Conservation (phyloP, 2,888 invertebrate species). For the Oasisia sp. region DNA sequence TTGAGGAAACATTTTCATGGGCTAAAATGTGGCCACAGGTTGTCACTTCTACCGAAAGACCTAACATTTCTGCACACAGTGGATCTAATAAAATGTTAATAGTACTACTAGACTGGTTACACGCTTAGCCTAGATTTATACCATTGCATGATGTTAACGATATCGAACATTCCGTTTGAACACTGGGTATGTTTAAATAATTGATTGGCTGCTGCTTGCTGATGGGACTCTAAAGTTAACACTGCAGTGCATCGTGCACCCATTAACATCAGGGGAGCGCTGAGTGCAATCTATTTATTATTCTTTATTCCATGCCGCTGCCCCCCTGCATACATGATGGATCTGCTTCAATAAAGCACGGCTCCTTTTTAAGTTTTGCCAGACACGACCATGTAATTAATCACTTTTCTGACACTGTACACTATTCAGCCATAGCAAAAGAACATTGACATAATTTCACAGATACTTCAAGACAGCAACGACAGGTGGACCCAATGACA, state of each 20-base stretch:
- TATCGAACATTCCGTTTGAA: neutral
- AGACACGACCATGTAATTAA: no score
- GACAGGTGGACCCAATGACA: no score
- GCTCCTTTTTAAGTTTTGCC: no score
- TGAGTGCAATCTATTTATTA: neutral
- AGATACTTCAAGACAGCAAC: no score
- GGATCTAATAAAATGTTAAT: neutral
- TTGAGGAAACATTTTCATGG: no score
- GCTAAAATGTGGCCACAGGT: no score
- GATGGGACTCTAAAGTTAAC: neutral
- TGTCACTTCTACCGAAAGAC: neutral
- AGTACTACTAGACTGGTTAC: neutral
- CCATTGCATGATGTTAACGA: neutral
- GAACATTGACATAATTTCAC: no score
- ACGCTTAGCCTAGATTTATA: neutral
- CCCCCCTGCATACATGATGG: no score
- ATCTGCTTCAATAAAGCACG: no score
- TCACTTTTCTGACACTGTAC: no score
- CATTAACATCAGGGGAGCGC: neutral
- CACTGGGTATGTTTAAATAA: slow-evolving; percentile 12
- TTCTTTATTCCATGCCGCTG: no score
- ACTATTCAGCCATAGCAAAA: no score
- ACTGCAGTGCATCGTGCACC: neutral
- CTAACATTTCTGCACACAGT: neutral
- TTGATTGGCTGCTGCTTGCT: neutral